Conservation (phyloP, 1,140 invertebrate species). For the Aplysia californica region DNA sequence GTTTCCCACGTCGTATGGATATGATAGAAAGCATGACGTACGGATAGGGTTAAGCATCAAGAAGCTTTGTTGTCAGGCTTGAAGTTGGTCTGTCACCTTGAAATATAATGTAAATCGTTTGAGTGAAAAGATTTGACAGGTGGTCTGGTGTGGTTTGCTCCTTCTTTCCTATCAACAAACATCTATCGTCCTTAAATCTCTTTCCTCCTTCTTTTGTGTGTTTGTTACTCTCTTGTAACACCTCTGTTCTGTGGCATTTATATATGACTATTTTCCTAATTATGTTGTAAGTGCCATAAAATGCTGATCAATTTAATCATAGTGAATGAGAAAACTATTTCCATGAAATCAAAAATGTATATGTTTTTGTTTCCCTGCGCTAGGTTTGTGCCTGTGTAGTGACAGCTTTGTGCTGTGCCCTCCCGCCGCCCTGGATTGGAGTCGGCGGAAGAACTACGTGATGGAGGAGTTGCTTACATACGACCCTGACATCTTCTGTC, state of each 20-base stretch:
- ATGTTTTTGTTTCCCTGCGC: conserved; percentile 42
- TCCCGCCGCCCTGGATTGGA: conserved; percentile 78
- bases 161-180: no score
- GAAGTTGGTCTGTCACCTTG: no score
- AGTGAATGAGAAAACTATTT: not conserved
- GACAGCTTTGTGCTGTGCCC: conserved; percentile 83
- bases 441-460: conserved; percentile 75
- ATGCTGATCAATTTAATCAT: not conserved
- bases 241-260: no score
- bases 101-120: no score
- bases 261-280: no score
- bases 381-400: conserved; percentile 78
- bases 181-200: no score
- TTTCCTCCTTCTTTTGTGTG: not conserved
- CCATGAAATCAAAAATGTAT: not conserved
- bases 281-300: not conserved
- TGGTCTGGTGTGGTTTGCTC: no score
- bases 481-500: conserved; percentile 79
- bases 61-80: no score
- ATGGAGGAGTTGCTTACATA: conserved; percentile 80
- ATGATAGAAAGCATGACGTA: no score
- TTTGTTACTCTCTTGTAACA: not conserved
- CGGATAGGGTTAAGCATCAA: no score
- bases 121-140: no score
- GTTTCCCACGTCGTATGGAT: no score